Conservation (phyloP, 2,797 vertebrate genomes). For the Garrulus glandarius region DNA sequence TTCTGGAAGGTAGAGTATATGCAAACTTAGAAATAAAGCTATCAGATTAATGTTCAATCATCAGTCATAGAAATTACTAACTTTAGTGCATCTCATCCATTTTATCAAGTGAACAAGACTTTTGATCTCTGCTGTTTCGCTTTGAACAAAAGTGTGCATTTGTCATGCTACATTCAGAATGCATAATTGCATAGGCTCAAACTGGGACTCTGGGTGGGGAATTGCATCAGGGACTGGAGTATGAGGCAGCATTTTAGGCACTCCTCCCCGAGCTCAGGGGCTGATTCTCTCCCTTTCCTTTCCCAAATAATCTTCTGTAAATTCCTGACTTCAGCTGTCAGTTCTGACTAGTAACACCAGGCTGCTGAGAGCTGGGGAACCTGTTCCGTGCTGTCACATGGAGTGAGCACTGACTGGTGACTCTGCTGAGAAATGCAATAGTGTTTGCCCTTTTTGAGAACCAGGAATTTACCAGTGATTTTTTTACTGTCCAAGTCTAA, state of each 20-base stretch:
- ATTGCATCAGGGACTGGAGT: background rate
- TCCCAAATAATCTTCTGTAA: background rate
- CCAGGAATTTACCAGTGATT: background rate
- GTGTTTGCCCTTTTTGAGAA: background rate
- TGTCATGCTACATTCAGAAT: background rate
- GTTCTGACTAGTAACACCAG: background rate
- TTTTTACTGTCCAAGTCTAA: background rate
- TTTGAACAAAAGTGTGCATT: background rate
- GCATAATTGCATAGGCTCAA: background rate
- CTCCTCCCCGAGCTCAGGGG: background rate
- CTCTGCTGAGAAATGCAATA: background rate
- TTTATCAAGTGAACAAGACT: background rate
- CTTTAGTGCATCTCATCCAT: background rate
- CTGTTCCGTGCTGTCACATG: background rate
- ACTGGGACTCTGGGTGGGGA: background rate
- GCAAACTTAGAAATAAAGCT: background rate
- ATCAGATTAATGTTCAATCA: background rate
- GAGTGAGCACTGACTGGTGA: background rate
- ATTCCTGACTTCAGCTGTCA: background rate
- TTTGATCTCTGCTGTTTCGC: background rate
- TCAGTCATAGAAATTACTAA: background rate
- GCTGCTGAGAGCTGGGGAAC: background rate
- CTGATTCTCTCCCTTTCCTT: background rate
- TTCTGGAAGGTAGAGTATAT: constrained; percentile 82
- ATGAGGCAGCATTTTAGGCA: background rate